A percentile compares a stretch with the other conserved stretches of the same genome.
phyloP scores from a whole-genome alignment of 2,797 vertebrate genomes.

The Darevskia nairensis region DNA sequence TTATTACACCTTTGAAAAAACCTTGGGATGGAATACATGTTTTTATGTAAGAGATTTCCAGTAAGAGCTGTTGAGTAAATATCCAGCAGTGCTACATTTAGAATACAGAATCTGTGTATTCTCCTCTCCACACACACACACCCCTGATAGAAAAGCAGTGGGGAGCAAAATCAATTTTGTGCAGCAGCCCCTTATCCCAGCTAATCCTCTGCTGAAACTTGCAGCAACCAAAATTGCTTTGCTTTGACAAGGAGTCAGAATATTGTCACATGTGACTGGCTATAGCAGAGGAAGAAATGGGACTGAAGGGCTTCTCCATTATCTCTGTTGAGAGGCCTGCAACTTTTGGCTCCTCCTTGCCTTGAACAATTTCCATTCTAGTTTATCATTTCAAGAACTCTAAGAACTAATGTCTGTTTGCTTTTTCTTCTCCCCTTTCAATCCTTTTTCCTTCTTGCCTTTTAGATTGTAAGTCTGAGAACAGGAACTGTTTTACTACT shows the following conservation, averaged over 20 bases:
- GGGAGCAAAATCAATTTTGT: neutral
- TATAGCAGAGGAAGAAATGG: neutral
- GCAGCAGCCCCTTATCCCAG: neutral
- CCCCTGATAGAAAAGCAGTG: neutral
- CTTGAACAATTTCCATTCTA: too few relatives aligned
- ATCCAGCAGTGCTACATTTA: neutral
- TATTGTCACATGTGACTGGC: neutral
- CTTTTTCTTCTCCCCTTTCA: too few relatives aligned
- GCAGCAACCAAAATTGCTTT: neutral
- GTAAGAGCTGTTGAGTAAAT: neutral
- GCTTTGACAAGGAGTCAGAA: neutral
- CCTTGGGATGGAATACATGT: neutral
- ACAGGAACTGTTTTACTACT: neutral
- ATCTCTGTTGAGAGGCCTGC: neutral
- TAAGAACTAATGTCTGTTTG: too few relatives aligned
- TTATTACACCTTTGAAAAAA: neutral
- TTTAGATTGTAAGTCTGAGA: neutral
- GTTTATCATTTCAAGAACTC: too few relatives aligned
- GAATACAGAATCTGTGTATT: neutral
- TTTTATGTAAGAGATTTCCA: neutral
- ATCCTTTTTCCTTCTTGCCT: neutral
- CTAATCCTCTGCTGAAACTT: neutral
- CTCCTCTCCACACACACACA: too few relatives aligned
- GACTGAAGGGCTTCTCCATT: neutral
- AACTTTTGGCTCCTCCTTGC: neutral